phyloP scores from a whole-genome alignment of 2,797 vertebrate genomes.

The Eospalax fontanierii region DNA sequence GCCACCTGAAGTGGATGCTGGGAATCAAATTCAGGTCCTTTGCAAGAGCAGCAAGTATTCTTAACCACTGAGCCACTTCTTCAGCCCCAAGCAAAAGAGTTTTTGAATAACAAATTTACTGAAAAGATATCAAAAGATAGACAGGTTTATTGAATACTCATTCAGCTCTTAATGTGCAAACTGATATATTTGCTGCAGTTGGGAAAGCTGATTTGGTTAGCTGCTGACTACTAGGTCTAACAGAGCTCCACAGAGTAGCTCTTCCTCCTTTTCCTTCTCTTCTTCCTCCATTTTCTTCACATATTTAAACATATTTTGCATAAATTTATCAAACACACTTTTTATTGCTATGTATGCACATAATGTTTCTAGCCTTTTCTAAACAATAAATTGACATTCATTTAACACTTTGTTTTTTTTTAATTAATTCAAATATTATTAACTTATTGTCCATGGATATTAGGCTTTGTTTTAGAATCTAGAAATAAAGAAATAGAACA shows the following conservation, averaged over 20 bases:
- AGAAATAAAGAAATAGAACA: slow-evolving; percentile 9
- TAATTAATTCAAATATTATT: slow-evolving; percentile 38
- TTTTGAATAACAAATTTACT: slow-evolving; percentile 64
- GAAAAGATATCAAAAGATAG: slow-evolving; percentile 13
- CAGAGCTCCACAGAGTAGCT: not conserved
- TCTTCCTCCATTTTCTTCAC: not conserved
- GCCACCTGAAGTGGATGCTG: no score
- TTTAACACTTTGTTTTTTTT: not conserved
- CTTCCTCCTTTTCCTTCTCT: no score
- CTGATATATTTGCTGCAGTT: slow-evolving; percentile 41
- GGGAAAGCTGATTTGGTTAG: slow-evolving; percentile 1
- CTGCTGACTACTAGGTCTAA: not conserved
- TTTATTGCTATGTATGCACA: not conserved
- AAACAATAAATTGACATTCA: not conserved
- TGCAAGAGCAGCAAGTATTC: no score
- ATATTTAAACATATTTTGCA: slow-evolving; percentile 21
- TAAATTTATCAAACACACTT: not conserved
- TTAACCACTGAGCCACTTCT: no score
- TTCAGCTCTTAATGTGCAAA: slow-evolving; percentile 39
- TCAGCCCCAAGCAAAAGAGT: not conserved
- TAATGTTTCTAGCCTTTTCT: slow-evolving; percentile 24
- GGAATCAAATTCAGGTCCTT: no score
- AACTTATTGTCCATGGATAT: not conserved
- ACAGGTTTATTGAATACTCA: slow-evolving; percentile 20
- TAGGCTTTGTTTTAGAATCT: slow-evolving; percentile 15